Percentiles rank a stretch among this genome's conserved stretches.
These are phyloP conservation scores for Drosophila leonis DNA, from an alignment of 2,888 invertebrate genomes.

Conservation along the genomic window DNA sequence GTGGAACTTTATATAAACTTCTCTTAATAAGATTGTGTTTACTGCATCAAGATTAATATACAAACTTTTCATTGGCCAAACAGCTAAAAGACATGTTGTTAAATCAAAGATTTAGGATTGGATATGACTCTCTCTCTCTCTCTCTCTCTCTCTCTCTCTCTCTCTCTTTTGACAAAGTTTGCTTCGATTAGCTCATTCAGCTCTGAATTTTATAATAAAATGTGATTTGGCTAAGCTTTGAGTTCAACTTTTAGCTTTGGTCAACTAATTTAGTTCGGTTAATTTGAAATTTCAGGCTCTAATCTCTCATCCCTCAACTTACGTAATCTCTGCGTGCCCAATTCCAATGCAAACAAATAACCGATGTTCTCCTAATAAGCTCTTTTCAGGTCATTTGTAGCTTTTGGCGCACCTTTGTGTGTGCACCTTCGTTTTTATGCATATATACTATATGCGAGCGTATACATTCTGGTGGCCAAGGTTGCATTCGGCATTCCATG, in stretches of 20 bases:
- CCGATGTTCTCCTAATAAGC: neutral
- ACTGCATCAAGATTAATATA: neutral
- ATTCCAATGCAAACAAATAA: neutral
- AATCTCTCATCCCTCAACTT: neutral
- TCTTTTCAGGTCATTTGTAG: slow-evolving; percentile 48
- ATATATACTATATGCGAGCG: neutral
- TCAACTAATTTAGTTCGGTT: neutral
- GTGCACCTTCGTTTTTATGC: slow-evolving; percentile 15
- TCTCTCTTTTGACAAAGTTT: no score
- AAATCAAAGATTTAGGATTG: neutral
- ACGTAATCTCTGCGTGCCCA: neutral
- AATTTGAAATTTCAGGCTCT: neutral
- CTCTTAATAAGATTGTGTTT: neutral
- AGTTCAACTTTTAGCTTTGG: neutral
- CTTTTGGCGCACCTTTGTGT: slow-evolving; percentile 53
- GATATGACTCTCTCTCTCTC: no score
- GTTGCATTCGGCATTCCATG: slow-evolving; percentile 67
- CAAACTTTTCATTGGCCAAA: neutral
- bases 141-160: no score
- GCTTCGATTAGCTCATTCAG: no score
- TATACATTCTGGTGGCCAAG: slow-evolving; percentile 54
- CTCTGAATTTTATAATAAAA: no score
- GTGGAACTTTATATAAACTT: neutral
- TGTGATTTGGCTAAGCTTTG: no score
- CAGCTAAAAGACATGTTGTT: neutral